These are phyloP conservation scores for Calyptommatus sinebrachiatus DNA, from an alignment of 2,113 vertebrate species.

Conservation along the genomic window DNA sequence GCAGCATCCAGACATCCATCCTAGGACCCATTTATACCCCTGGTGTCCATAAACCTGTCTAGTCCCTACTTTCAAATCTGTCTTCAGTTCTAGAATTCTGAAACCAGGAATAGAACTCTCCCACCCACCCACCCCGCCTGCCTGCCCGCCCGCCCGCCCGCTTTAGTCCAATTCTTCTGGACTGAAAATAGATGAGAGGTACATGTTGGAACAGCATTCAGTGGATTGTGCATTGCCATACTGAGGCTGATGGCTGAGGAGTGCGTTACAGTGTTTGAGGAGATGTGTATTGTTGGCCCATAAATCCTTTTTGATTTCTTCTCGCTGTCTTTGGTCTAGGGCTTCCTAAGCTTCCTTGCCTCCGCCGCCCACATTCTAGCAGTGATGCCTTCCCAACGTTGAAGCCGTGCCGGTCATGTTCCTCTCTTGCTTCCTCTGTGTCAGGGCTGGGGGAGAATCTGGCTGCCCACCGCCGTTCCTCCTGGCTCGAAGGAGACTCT, in stretches of 20 bases:
- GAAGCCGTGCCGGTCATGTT: slow-evolving; percentile 21
- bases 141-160: too few relatives aligned
- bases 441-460: slow-evolving; percentile 32
- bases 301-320: not conserved
- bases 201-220: too few relatives aligned
- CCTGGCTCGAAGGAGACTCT: slow-evolving; percentile 75
- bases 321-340: slow-evolving; percentile 34
- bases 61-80: too few relatives aligned
- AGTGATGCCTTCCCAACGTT: slow-evolving; percentile 74
- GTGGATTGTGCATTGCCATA: not conserved
- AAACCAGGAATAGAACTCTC: too few relatives aligned
- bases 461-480: slow-evolving; percentile 68
- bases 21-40: too few relatives aligned
- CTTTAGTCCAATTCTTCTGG: too few relatives aligned
- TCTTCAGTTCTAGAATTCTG: too few relatives aligned
- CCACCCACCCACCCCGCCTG: too few relatives aligned
- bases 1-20: too few relatives aligned
- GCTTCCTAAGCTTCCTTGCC: slow-evolving; percentile 55
- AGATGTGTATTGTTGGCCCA: not conserved
- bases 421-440: slow-evolving; percentile 44
- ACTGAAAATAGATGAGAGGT: too few relatives aligned
- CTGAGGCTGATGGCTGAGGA: not conserved
- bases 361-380: slow-evolving; percentile 76
- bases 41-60: too few relatives aligned
- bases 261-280: not conserved